Evolutionary conservation across 1,140 invertebrate genomes (phyloP).

Genomic region (Pteromalus puparum): DNA sequence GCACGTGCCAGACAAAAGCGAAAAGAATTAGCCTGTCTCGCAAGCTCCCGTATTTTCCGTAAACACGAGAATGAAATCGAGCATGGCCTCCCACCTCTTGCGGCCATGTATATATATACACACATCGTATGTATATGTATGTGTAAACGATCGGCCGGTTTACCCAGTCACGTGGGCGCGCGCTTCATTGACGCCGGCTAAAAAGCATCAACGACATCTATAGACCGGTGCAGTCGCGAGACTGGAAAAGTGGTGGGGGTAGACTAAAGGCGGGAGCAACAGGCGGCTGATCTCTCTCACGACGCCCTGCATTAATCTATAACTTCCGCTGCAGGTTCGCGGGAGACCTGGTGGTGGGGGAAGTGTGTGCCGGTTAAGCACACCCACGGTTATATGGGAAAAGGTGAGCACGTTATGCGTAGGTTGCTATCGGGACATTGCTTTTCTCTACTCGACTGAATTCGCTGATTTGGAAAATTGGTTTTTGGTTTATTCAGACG

Average conservation of each 20-base stretch:
- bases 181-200: constrained; percentile 51
- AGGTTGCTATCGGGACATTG: background rate
- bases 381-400: background rate
- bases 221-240: background rate
- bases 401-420: background rate
- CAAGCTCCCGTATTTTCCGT: too few relatives aligned
- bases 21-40: too few relatives aligned
- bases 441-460: background rate
- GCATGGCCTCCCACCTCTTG: background rate
- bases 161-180: constrained; percentile 15
- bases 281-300: constrained; percentile 37
- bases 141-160: background rate
- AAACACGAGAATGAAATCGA: too few relatives aligned
- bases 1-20: too few relatives aligned
- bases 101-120: background rate
- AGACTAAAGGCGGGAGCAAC: background rate
- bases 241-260: too few relatives aligned
- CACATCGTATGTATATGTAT: background rate
- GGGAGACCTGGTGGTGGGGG: too few relatives aligned
- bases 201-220: constrained; percentile 46
- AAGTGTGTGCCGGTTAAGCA: too few relatives aligned
- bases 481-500: background rate
- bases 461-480: background rate
- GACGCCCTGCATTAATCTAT: constrained; percentile 39
- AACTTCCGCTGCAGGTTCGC: constrained; percentile 35